Evolutionary conservation across 1,140 invertebrate species (phyloP).

Genomic region (Eulimnadia texana): DNA sequence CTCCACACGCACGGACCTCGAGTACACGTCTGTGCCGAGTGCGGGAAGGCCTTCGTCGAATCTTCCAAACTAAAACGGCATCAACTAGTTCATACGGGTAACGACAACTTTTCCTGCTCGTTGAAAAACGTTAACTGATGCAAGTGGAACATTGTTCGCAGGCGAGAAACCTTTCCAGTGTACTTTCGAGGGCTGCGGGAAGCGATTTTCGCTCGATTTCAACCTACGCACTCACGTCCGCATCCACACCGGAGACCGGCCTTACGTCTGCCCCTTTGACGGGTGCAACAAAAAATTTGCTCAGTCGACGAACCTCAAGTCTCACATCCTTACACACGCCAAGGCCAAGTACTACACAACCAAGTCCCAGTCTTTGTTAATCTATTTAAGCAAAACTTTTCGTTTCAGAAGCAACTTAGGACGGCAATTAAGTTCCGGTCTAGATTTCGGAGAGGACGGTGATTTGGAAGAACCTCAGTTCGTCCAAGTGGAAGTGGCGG

Average conservation of each 20-base stretch:
- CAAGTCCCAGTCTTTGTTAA: not conserved
- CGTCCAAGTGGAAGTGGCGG: conserved; percentile 47
- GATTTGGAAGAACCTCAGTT: conserved; percentile 34
- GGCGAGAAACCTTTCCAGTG: conserved; percentile 45
- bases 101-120: not conserved
- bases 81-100: conserved; percentile 81
- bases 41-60: conserved; percentile 96
- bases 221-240: conserved; percentile 88
- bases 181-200: conserved; percentile 97
- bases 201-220: conserved; percentile 93
- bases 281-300: conserved; percentile 98
- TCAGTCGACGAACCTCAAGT: conserved; percentile 94
- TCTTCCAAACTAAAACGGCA: conserved; percentile 91
- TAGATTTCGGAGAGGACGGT: conserved; percentile 17
- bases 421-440: conserved; percentile 7
- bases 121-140: not conserved
- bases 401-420: conserved; percentile 4
- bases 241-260: conserved; percentile 92
- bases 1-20: conserved; percentile 91
- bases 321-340: conserved; percentile 93
- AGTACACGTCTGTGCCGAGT: conserved; percentile 94
- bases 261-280: conserved; percentile 96
- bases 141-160: not conserved
- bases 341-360: conserved; percentile 56
- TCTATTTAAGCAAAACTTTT: not conserved